phyloP scores from a whole-genome alignment of 2,888 invertebrate genomes.

The Morinoia aosen region DNA sequence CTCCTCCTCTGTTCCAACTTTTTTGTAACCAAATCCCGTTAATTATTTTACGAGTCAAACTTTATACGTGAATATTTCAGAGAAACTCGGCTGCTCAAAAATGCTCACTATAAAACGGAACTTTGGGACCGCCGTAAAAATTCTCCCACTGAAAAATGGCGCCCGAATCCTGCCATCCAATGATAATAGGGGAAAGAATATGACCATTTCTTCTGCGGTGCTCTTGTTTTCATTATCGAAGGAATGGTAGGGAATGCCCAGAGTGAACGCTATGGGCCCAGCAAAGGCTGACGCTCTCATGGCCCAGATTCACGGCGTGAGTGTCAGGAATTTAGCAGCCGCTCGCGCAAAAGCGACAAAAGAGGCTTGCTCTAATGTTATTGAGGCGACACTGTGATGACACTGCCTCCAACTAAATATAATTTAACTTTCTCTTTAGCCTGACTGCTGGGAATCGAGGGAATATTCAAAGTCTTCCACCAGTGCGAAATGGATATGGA shows the following conservation, averaged over 20 bases:
- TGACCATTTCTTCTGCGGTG: constrained; percentile 32
- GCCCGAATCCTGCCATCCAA: constrained; percentile 31
- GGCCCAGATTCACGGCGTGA: background rate
- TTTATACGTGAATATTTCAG: constrained; percentile 52
- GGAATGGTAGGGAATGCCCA: background rate
- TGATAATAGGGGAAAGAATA: constrained; percentile 20
- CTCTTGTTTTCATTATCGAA: constrained; percentile 39
- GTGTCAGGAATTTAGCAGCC: background rate
- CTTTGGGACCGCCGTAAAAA: constrained; percentile 36
- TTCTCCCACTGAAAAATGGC: background rate
- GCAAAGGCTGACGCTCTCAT: background rate
- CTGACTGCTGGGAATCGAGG: background rate
- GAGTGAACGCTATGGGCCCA: constrained; percentile 5
- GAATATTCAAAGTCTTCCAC: background rate
- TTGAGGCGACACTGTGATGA: background rate
- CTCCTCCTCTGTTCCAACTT: background rate
- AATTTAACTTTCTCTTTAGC: background rate
- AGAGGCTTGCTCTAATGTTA: background rate
- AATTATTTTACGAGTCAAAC: constrained; percentile 51
- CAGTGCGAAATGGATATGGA: background rate
- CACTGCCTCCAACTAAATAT: background rate
- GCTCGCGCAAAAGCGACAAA: background rate
- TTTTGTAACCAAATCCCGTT: constrained; percentile 43
- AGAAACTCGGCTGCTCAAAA: constrained; percentile 32
- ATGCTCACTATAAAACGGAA: constrained; percentile 45